Base-by-base conservation (phyloP, 2,113 vertebrate genomes). In the Charadrius vociferus region DNA sequence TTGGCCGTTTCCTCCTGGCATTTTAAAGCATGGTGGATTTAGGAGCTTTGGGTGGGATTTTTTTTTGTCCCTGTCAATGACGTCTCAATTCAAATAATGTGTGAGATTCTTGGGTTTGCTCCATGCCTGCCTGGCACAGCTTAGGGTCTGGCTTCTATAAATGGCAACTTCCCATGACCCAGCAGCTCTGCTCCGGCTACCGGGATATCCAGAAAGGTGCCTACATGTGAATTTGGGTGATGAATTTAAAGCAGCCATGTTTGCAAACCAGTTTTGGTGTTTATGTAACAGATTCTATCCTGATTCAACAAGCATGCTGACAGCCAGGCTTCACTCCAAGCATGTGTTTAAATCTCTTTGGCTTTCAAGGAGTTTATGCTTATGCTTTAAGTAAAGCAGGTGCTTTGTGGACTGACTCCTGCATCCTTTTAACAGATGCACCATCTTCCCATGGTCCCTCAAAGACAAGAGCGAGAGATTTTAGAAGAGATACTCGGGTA, bases 21-120 rank as follows among this genome's bases (percentile, higher is more conserved):
- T 92, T 86, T 95, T 92, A 95, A 94, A 93, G 67, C 88, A 88
- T 86, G 65, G 66, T 93, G 90, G 95, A 92, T 95, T 96, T 96
- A 96, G 87, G 66, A 95, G 96, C 81, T 96, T 95, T 86, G 92
- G 43, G 78, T 91, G 62, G 58, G 74, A 59, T 58, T 88, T 72
- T 56, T 91, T 91, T 75, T 86, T 67, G 68, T 88, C 45, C 70
- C 83, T 92, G 86, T 95, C 93, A 91, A 73, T 91, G 89, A 93
- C 86, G 86, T 81, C 95, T 95, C 86, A 94, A 80, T 93, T 96
- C 70, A 93, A 90, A 94, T 90, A 95, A 95, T 58, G 84, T 58
- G 67, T 74, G 88, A 93, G 87, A 91, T 94, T 86, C 91, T 94
- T 90, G 81, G 70, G 94, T 95, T 93, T 96, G 78, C 87, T 94